Evolutionary conservation across 2,888 invertebrate genomes (phyloP).

Genomic region (Macaria liturata): DNA sequence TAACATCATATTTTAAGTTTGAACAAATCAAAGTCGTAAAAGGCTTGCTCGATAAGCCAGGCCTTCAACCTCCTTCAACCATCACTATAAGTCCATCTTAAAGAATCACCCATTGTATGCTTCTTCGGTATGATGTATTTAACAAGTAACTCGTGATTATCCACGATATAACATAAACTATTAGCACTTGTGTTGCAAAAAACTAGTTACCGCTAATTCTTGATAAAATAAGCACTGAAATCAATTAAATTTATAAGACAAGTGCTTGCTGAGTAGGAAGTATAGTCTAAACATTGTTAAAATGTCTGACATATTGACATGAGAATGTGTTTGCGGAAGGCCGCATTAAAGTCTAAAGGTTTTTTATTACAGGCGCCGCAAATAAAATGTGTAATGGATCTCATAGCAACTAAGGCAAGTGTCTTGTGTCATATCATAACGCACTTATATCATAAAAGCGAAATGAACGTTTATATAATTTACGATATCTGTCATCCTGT

Average conservation of each 20-base stretch:
- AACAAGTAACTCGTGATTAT: too few relatives aligned
- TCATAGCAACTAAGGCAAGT: not conserved
- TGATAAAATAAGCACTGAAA: constrained; percentile 11
- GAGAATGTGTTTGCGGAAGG: constrained; percentile 33
- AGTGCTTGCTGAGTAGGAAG: constrained; percentile 39
- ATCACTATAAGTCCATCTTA: too few relatives aligned
- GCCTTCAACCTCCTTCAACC: too few relatives aligned
- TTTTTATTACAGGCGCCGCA: constrained; percentile 4
- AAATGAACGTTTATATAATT: too few relatives aligned
- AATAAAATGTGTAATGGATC: not conserved
- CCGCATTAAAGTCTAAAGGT: constrained; percentile 24
- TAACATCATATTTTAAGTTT: too few relatives aligned
- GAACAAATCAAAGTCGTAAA: too few relatives aligned
- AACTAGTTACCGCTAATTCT: constrained; percentile 4
- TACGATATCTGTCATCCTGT: too few relatives aligned
- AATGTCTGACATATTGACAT: constrained; percentile 40
- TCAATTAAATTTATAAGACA: constrained; percentile 17
- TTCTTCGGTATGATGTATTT: too few relatives aligned
- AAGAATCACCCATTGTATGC: too few relatives aligned
- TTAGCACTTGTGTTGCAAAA: not conserved
- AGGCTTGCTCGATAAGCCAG: too few relatives aligned
- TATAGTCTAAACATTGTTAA: constrained; percentile 37
- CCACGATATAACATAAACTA: too few relatives aligned
- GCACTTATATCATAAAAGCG: not conserved
- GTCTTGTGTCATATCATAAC: not conserved